Evolutionary conservation across 35 echinoderm and acorn worm genomes (phyloP).

Genomic region (Anneissia japonica): DNA sequence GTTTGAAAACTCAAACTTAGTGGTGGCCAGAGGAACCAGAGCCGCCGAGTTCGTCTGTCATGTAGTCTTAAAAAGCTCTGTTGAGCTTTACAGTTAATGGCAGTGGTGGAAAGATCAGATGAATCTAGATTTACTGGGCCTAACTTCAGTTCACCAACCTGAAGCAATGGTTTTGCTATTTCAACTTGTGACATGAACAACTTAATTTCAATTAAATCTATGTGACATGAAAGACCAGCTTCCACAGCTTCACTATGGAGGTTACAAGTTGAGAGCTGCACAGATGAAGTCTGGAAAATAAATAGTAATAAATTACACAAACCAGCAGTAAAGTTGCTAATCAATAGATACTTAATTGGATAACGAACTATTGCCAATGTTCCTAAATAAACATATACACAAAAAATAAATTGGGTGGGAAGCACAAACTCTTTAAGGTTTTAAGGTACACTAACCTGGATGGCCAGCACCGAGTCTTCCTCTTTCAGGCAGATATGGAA

Average conservation of each 20-base stretch:
- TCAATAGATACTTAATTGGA: no score
- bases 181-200: conserved; percentile 54
- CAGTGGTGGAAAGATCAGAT: conserved; percentile 33
- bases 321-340: no score
- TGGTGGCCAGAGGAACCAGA: conserved; percentile 83
- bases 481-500: conserved; percentile 76
- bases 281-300: background rate
- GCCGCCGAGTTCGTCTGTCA: conserved; percentile 48
- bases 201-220: conserved; percentile 57
- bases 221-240: conserved; percentile 50
- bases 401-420: background rate
- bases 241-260: conserved; percentile 67
- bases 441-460: conserved; percentile 32
- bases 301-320: no score
- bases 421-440: background rate
- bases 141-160: conserved; percentile 52
- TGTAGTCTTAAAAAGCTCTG: conserved; percentile 68
- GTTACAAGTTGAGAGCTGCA: conserved; percentile 80
- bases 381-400: no score
- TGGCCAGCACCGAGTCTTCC: conserved; percentile 46
- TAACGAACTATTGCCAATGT: no score
- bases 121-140: conserved; percentile 64
- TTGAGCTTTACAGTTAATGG: conserved; percentile 40
- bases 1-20: background rate
- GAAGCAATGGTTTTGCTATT: conserved; percentile 40